Conservation (phyloP, 1,140 invertebrate species). For the Drosophila melanogaster region DNA sequence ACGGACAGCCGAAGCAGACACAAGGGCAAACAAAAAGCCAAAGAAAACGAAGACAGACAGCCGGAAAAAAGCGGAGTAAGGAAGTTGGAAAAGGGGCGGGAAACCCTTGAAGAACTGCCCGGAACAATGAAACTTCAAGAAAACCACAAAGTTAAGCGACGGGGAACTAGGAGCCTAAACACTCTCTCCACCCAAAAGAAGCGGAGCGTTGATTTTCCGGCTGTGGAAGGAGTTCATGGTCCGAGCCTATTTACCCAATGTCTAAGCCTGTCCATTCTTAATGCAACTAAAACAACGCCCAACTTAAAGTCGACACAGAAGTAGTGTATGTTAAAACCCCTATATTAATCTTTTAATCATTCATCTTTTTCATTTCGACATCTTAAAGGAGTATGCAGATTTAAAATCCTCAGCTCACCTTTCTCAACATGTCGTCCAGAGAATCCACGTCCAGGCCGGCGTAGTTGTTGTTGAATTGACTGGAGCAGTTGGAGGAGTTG, state of each 20-base stretch:
- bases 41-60: slow-evolving; percentile 2
- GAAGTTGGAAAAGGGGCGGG: slow-evolving; percentile 11
- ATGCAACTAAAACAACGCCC: not conserved
- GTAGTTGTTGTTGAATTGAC: slow-evolving; percentile 88
- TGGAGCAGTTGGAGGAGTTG: slow-evolving; percentile 84
- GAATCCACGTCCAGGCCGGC: slow-evolving; percentile 91
- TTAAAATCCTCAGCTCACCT: slow-evolving; percentile 86
- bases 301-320: not conserved
- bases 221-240: slow-evolving; percentile 3
- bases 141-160: slow-evolving; percentile 37
- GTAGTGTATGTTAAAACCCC: no score
- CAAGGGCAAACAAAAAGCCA: slow-evolving; percentile 19
- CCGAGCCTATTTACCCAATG: slow-evolving; percentile 7
- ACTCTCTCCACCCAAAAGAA: slow-evolving; percentile 18
- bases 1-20: slow-evolving; percentile 17
- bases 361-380: no score
- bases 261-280: not conserved
- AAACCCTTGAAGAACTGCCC: slow-evolving; percentile 42
- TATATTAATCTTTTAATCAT: no score
- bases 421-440: slow-evolving; percentile 92
- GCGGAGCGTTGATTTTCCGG: slow-evolving; percentile 29
- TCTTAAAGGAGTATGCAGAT: no score
- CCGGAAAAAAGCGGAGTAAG: slow-evolving; percentile 6
- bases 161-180: slow-evolving; percentile 13
- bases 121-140: slow-evolving; percentile 44